Percentiles rank a stretch among this genome's conserved stretches.
phyloP scores from a whole-genome alignment of 2,797 vertebrate species.

The Perodicticus potto region DNA sequence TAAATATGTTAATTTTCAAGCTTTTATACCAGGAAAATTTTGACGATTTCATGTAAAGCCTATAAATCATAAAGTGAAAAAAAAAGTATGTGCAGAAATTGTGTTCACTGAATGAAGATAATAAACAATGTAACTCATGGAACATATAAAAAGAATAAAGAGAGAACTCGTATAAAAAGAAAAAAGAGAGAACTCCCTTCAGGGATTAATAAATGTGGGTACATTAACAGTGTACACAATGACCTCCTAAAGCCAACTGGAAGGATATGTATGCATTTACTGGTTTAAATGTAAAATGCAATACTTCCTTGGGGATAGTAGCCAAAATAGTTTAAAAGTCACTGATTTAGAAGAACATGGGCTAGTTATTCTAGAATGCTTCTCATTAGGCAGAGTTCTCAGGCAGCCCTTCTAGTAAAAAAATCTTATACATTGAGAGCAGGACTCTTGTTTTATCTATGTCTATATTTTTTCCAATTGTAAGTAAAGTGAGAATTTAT shows the following conservation, averaged over 20 bases:
- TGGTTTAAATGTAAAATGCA: conserved; percentile 19
- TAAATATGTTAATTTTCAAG: conserved; percentile 28
- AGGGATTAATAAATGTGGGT: not conserved
- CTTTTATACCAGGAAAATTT: not conserved
- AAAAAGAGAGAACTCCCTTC: not conserved
- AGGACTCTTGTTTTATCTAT: not conserved
- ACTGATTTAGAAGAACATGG: not conserved
- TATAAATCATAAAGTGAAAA: not conserved
- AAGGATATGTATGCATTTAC: too few relatives aligned
- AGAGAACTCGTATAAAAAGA: not conserved
- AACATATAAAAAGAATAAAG: not conserved
- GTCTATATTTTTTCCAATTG: conserved; percentile 1
- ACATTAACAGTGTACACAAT: not conserved
- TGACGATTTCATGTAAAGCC: not conserved
- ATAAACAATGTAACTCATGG: not conserved
- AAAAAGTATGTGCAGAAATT: not conserved
- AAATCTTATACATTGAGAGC: not conserved
- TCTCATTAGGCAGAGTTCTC: not conserved
- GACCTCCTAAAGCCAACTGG: not conserved
- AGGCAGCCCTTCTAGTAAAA: not conserved
- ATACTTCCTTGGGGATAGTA: not conserved
- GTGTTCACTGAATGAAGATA: not conserved
- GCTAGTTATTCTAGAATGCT: not conserved
- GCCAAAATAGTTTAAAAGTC: not conserved
- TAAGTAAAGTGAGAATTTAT: not conserved